phyloP scores from a whole-genome alignment of 2,888 invertebrate genomes.

The Sceliomorpha sp. region DNA sequence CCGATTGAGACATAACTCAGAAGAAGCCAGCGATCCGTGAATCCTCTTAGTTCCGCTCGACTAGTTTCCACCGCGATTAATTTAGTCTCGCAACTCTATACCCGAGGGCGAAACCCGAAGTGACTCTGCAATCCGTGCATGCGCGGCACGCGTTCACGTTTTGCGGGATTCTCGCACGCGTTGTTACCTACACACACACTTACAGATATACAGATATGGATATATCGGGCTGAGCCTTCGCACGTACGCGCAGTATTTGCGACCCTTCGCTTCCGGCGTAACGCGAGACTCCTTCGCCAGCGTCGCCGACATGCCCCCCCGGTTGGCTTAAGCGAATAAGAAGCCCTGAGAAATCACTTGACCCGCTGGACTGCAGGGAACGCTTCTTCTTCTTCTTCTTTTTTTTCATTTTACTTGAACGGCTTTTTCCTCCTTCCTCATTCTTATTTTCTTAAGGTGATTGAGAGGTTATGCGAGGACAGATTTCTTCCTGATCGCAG shows the following conservation, averaged over 20 bases:
- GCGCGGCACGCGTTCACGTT: slow-evolving; percentile 58
- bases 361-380: slow-evolving; percentile 22
- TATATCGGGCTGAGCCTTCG: no score
- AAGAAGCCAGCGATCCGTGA: slow-evolving; percentile 60
- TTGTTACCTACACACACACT: no score
- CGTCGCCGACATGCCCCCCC: no score
- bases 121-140: slow-evolving; percentile 63
- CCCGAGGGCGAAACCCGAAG: slow-evolving; percentile 60
- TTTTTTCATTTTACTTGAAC: no score
- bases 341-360: slow-evolving; percentile 45
- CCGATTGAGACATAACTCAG: slow-evolving; percentile 58
- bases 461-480: no score
- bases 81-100: slow-evolving; percentile 60
- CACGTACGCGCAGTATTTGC: background rate
- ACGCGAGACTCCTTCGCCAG: slow-evolving; percentile 19
- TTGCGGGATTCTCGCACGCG: slow-evolving; percentile 52
- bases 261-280: slow-evolving; percentile 16
- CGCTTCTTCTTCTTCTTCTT: background rate
- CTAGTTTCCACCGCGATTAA: slow-evolving; percentile 60
- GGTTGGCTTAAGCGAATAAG: slow-evolving; percentile 19
- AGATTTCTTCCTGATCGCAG: no score
- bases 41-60: slow-evolving; percentile 62
- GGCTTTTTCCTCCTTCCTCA: no score
- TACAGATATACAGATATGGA: no score
- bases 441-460: no score